Evolutionary conservation across 2,888 invertebrate species (phyloP).

Genomic region (Entomobrya multifasciata): DNA sequence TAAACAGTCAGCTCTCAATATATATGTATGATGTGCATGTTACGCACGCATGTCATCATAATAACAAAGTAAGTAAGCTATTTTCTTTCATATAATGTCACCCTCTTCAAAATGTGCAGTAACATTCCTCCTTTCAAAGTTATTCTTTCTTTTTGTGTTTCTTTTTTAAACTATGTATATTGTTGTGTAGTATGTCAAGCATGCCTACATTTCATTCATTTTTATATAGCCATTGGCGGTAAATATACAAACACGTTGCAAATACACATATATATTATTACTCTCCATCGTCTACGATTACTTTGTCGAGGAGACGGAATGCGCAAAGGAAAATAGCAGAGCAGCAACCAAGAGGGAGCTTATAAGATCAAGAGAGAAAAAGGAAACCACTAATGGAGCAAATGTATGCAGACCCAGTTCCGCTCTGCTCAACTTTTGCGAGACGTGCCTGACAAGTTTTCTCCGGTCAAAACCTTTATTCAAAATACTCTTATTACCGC

Average conservation of each 20-base stretch:
- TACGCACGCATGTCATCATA: neutral
- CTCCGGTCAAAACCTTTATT: slow-evolving; percentile 61
- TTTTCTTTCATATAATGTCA: neutral
- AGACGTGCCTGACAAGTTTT: slow-evolving; percentile 68
- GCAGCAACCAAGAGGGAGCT: slow-evolving; percentile 34
- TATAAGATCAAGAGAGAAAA: slow-evolving; percentile 60
- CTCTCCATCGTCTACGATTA: too few species aligned
- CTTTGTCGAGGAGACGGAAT: too few species aligned
- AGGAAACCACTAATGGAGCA: slow-evolving; percentile 69
- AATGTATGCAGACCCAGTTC: slow-evolving; percentile 64
- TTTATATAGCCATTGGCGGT: slow-evolving; percentile 17
- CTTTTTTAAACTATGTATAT: neutral
- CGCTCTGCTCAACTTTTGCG: slow-evolving; percentile 46
- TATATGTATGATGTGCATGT: too few species aligned
- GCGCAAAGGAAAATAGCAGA: neutral
- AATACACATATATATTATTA: neutral
- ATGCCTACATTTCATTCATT: slow-evolving; percentile 33
- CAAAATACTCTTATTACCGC: slow-evolving; percentile 65
- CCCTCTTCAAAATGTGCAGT: neutral
- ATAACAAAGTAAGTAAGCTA: neutral
- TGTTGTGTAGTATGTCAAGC: too few species aligned
- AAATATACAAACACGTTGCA: neutral
- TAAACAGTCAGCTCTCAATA: too few species aligned
- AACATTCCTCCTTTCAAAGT: slow-evolving; percentile 4
- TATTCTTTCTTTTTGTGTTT: neutral